A percentile compares a stretch with the other conserved stretches of the same genome.
These are phyloP conservation scores for Pycnomerus fuliginosus DNA, from an alignment of 2,888 invertebrate species.

Conservation along the genomic window DNA sequence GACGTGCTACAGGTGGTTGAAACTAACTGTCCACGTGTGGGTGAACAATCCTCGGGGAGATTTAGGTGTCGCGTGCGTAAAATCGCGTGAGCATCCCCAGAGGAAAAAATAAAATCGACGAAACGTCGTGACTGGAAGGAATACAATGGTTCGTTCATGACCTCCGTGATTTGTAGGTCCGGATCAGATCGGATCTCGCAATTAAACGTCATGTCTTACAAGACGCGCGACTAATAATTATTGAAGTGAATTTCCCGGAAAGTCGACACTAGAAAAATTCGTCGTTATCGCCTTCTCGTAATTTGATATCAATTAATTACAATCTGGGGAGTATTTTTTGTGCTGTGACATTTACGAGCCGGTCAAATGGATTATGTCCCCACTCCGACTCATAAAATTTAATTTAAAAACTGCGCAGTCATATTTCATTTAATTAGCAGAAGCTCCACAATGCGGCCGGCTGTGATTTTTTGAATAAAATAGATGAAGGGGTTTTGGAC, in stretches of 20 bases:
- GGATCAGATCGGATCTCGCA: slow-evolving; percentile 45
- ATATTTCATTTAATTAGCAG: slow-evolving; percentile 22
- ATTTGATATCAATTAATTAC: slow-evolving; percentile 21
- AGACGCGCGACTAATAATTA: slow-evolving; percentile 31
- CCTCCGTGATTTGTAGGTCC: slow-evolving; percentile 46
- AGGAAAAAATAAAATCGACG: slow-evolving; percentile 4
- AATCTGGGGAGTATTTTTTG: slow-evolving; percentile 19
- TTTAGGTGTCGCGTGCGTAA: too few relatives aligned
- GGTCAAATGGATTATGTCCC: slow-evolving; percentile 18
- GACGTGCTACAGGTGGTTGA: too few relatives aligned
- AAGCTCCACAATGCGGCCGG: background rate
- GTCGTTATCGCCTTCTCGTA: slow-evolving; percentile 1
- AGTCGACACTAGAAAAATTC: background rate
- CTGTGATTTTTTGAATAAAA: too few relatives aligned
- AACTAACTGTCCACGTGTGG: too few relatives aligned
- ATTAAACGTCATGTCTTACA: slow-evolving; percentile 46
- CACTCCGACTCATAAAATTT: slow-evolving; percentile 16
- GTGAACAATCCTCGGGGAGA: too few relatives aligned
- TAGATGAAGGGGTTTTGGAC: too few relatives aligned
- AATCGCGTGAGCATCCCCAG: too few relatives aligned
- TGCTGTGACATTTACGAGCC: slow-evolving; percentile 19
- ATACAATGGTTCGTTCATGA: slow-evolving; percentile 33
- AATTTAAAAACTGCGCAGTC: slow-evolving; percentile 24
- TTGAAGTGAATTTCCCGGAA: background rate
- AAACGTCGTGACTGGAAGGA: slow-evolving; percentile 8